Percentiles rank a stretch among this genome's conserved stretches.
Conservation (phyloP, 92 coral and sea anemone species). For the Palythoa caribaeorum region DNA sequence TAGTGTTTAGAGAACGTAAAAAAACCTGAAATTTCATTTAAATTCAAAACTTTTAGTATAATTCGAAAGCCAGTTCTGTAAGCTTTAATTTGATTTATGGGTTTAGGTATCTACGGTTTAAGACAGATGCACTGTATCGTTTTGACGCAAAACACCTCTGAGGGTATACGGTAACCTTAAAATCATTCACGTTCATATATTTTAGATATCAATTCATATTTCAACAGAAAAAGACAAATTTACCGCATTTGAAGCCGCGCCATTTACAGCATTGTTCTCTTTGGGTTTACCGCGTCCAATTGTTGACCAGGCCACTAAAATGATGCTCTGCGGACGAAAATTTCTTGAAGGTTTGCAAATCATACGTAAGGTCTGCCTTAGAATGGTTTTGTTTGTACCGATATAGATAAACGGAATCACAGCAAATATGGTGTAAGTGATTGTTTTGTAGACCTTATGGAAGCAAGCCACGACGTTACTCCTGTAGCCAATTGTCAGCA, state of each 20-base stretch:
- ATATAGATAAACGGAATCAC: constrained; percentile 36
- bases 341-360: not conserved
- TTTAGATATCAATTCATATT: not conserved
- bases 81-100: too few relatives aligned
- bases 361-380: constrained; percentile 28
- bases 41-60: too few relatives aligned
- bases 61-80: too few relatives aligned
- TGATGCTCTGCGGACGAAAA: constrained; percentile 15
- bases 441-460: constrained; percentile 26
- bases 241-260: not conserved
- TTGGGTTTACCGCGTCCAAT: constrained; percentile 17
- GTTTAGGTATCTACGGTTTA: too few relatives aligned
- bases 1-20: too few relatives aligned
- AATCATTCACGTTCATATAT: too few relatives aligned
- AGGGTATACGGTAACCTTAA: too few relatives aligned
- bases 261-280: not conserved
- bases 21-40: too few relatives aligned
- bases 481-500: not conserved
- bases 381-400: constrained; percentile 28
- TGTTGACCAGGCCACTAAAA: constrained; percentile 42
- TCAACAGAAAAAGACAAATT: constrained; percentile 15
- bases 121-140: too few relatives aligned
- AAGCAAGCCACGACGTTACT: constrained; percentile 1
- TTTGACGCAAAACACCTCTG: too few relatives aligned
- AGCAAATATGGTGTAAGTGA: constrained; percentile 37